Conservation (phyloP, 2,797 vertebrate species). For the Uromys caudimaculatus region DNA sequence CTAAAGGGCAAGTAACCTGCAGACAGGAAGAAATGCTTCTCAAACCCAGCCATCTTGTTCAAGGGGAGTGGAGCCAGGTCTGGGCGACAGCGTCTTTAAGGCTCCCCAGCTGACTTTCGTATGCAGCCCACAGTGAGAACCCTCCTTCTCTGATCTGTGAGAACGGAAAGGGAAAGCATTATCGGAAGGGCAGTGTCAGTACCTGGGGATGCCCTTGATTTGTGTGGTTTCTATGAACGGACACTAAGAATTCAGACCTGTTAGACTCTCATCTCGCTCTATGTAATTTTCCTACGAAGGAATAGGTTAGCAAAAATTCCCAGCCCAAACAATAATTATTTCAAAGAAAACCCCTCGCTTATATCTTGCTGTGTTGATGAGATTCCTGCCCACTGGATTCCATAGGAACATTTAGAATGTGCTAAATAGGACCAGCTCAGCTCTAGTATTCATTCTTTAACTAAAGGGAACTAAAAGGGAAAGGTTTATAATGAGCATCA, state of each 20-base stretch:
- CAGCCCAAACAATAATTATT: conserved; percentile 36
- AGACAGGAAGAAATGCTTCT: neutral
- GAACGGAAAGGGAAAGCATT: neutral
- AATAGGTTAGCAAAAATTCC: neutral
- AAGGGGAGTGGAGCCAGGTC: neutral
- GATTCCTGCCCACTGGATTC: neutral
- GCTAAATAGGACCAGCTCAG: conserved; percentile 47
- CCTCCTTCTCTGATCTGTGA: neutral
- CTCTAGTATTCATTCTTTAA: conserved; percentile 31
- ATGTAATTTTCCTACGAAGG: conserved; percentile 36
- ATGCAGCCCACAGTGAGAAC: neutral
- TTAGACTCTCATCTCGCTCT: neutral
- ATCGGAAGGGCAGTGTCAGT: neutral
- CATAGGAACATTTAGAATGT: conserved; percentile 31
- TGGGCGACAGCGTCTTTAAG: conserved; percentile 23
- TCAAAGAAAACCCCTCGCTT: neutral
- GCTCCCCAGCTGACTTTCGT: neutral
- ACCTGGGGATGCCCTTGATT: neutral
- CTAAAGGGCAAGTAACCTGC: neutral
- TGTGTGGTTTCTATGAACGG: neutral
- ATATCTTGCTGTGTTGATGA: conserved; percentile 25
- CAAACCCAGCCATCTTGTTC: neutral
- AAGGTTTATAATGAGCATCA: conserved; percentile 39
- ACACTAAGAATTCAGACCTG: conserved; percentile 39
- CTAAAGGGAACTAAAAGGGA: conserved; percentile 15